Evolutionary conservation across 2,888 invertebrate genomes (phyloP).

Genomic region (Herminia tarsipennalis): DNA sequence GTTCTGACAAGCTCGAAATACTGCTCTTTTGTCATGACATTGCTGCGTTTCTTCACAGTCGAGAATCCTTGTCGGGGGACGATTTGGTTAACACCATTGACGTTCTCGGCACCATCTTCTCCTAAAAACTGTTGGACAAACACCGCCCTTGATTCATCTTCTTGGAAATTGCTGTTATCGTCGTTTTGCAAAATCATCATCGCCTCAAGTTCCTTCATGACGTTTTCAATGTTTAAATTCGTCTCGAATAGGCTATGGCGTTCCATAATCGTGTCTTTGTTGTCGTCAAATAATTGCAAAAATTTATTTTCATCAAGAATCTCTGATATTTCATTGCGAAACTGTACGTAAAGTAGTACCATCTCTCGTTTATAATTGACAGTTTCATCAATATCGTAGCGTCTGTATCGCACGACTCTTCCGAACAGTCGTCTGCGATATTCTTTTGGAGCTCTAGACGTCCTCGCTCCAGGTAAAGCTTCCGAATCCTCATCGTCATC

Average conservation of each 20-base stretch:
- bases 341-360: constrained; percentile 55
- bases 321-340: constrained; percentile 48
- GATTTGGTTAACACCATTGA: neutral
- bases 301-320: constrained; percentile 44
- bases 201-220: constrained; percentile 50
- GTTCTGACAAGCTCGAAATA: no score
- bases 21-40: no score
- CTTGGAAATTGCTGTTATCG: constrained; percentile 25
- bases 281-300: constrained; percentile 38
- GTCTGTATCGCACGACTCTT: constrained; percentile 54
- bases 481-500: constrained; percentile 47
- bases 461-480: constrained; percentile 36
- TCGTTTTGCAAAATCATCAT: constrained; percentile 45
- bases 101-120: constrained; percentile 24
- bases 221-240: constrained; percentile 41
- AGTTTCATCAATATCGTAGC: constrained; percentile 56
- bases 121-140: constrained; percentile 40
- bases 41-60: neutral
- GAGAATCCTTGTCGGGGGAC: neutral
- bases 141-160: constrained; percentile 37
- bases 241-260: constrained; percentile 35
- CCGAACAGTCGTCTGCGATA: constrained; percentile 34
- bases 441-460: constrained; percentile 34
- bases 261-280: constrained; percentile 38
- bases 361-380: constrained; percentile 56